Evolutionary conservation across 2,888 invertebrate genomes (phyloP).

Genomic region (Zygogramma bicolorata): DNA sequence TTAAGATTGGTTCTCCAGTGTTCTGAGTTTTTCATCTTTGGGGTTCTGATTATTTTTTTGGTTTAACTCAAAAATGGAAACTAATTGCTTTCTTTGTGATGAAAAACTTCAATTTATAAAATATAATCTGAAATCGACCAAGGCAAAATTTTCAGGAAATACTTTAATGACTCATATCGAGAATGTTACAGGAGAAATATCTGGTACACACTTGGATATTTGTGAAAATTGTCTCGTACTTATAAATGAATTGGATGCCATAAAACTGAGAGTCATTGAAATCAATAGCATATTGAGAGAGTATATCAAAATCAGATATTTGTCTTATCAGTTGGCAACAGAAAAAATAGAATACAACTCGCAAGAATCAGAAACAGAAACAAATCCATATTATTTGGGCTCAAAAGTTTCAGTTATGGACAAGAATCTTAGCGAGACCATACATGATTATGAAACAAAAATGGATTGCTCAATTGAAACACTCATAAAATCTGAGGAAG

Average conservation of each 20-base stretch:
- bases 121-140: background rate
- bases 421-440: background rate
- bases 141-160: background rate
- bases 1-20: background rate
- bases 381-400: background rate
- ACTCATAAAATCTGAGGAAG: background rate
- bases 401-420: background rate
- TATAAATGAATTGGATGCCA: slow-evolving; percentile 56
- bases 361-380: slow-evolving; percentile 9
- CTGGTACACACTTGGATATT: slow-evolving; percentile 33
- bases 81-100: background rate
- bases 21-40: background rate
- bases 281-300: slow-evolving; percentile 43
- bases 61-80: background rate
- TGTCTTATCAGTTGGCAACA: slow-evolving; percentile 7
- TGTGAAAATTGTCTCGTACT: slow-evolving; percentile 51
- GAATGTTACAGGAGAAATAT: background rate
- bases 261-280: slow-evolving; percentile 48
- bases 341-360: slow-evolving; percentile 28
- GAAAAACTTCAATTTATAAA: background rate
- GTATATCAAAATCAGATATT: slow-evolving; percentile 24
- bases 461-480: background rate
- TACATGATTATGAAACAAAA: background rate
- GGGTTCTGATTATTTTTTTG: background rate
- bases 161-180: background rate